Base-by-base conservation (phyloP, 2,888 invertebrate species). In the Stenotaenia linearis region DNA sequence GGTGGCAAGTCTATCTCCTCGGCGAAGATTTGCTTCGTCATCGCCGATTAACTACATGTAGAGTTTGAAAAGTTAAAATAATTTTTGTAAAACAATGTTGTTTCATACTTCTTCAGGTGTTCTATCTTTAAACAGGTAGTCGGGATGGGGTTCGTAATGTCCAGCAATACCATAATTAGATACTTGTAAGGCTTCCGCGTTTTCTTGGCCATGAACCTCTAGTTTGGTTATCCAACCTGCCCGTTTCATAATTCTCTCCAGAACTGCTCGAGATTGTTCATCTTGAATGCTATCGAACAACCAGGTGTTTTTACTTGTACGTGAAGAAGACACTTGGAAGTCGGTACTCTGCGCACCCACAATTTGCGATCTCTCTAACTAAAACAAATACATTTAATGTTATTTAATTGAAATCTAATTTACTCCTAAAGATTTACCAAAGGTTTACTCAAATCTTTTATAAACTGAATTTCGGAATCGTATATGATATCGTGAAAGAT, bases 131-230 rank as follows among this genome's bases (percentile, higher is more conserved):
- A 83, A 82, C n/a, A 85, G 79, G 45, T 83, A 82, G 79, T 85
- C 85, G 77, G 83, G 83, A 83, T 88, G 88, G 15, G 87, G 87
- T 81, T 86, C 86, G 83, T 88, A 88, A 81, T 88, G 87, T 18
- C 88, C 88, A 56, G 87, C 88, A 28, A 88, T 84, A 5, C 88
- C 88, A 84, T 88, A 88, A 81, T 87, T 87, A 9, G 86, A 85
- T 74, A 88, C 85, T 85, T 88, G 87, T 18, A 78, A 78, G 76
- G 83, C 82, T 80, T 83, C 85, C 4, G 84, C 82, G 78, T 84
- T 82, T 1, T 83, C 82, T 9, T 81, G 69, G 15, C 80, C 77
- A 76, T 83, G 82, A 0, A 83, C 83, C 30, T 84, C 82, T 5
- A 86, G 82, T 1, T 85, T 85, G 6, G 86, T 86, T 9, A 85